Evolutionary conservation across 2,113 vertebrate species (phyloP).

Genomic region (Rafetus swinhoei): DNA sequence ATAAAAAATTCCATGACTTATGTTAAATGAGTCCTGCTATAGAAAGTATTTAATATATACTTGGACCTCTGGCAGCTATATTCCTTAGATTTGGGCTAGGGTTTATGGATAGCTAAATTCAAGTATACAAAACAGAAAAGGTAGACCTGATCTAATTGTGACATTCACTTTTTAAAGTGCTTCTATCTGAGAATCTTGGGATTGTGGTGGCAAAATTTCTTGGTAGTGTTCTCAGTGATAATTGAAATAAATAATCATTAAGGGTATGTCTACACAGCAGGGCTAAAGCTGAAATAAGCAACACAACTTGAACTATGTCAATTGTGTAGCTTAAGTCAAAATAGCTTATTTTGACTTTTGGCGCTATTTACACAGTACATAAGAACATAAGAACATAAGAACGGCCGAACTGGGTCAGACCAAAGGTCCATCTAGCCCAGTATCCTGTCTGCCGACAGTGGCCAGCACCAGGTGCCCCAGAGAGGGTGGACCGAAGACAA

Average conservation of each 20-base stretch:
- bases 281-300: too few species aligned
- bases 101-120: not conserved
- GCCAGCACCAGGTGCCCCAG: too few species aligned
- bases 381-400: too few species aligned
- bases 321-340: too few species aligned
- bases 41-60: constrained; percentile 14
- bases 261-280: too few species aligned
- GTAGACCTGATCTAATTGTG: not conserved
- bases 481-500: too few species aligned
- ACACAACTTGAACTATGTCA: too few species aligned
- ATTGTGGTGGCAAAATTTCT: not conserved
- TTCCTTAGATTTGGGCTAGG: not conserved
- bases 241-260: not conserved
- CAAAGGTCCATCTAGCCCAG: too few species aligned
- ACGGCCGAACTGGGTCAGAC: too few species aligned
- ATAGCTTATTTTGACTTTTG: too few species aligned
- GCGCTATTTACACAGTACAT: too few species aligned
- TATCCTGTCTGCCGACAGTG: too few species aligned
- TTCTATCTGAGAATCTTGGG: not conserved
- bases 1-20: constrained; percentile 29
- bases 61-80: not conserved
- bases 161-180: not conserved
- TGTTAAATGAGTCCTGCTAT: not conserved
- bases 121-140: constrained; percentile 41
- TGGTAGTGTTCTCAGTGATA: not conserved